A percentile compares a stretch with the other conserved stretches of the same genome.
Evolutionary conservation across 2,888 invertebrate genomes (phyloP).

Genomic region (Sarcophaga carnaria): DNA sequence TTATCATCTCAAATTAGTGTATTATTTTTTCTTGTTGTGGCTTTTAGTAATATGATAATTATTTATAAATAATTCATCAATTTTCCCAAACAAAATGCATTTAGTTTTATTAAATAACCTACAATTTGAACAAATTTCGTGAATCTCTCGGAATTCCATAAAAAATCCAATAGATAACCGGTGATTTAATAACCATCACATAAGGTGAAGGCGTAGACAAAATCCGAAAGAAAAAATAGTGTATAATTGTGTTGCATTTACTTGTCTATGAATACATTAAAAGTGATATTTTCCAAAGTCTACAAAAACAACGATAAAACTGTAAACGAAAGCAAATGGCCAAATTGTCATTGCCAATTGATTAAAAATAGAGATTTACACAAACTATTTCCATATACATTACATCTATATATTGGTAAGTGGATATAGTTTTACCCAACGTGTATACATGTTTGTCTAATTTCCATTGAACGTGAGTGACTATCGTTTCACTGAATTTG

Average conservation of each 20-base stretch:
- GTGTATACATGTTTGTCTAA: neutral
- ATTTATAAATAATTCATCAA: conserved; percentile 25
- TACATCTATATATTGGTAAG: conserved; percentile 31
- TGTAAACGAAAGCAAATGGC: conserved; percentile 30
- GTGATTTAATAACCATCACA: too few relatives aligned
- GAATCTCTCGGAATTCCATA: neutral
- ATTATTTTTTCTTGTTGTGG: conserved; percentile 46
- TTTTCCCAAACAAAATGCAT: conserved; percentile 37
- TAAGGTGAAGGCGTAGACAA: conserved; percentile 42
- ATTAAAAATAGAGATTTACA: too few relatives aligned
- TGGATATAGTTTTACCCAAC: neutral
- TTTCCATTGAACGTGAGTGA: conserved; percentile 17
- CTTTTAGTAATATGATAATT: conserved; percentile 2
- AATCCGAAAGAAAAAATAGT: conserved; percentile 21
- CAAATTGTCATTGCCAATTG: neutral
- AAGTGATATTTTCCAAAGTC: conserved; percentile 4
- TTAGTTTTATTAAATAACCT: conserved; percentile 19
- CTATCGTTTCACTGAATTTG: too few relatives aligned
- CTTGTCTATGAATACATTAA: conserved; percentile 19
- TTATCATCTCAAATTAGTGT: conserved; percentile 49
- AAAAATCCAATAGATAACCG: neutral
- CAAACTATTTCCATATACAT: neutral
- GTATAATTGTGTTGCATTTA: conserved; percentile 17
- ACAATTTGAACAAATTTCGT: conserved; percentile 10
- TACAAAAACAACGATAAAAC: conserved; percentile 7